phyloP scores from a whole-genome alignment of 1,140 invertebrate species.

The Callitettix versicolor region DNA sequence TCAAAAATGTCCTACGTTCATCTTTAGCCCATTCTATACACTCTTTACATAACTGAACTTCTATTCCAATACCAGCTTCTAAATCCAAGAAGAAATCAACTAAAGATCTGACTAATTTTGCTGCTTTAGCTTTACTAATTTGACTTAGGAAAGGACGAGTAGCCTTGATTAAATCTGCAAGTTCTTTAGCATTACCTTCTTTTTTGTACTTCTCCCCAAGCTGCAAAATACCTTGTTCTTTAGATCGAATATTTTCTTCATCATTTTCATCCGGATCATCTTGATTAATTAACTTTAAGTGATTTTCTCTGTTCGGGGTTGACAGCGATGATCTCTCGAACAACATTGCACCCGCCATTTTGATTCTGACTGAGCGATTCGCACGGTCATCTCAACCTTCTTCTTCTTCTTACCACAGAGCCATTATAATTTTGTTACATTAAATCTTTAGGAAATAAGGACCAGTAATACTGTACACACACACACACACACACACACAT shows the following conservation, averaged over 20 bases:
- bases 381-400: too few relatives aligned
- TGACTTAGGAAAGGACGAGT: slow-evolving; percentile 86
- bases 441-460: too few relatives aligned
- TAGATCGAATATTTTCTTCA: slow-evolving; percentile 71
- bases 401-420: too few relatives aligned
- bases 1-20: slow-evolving; percentile 90
- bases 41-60: slow-evolving; percentile 83
- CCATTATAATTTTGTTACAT: too few relatives aligned
- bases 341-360: slow-evolving; percentile 77
- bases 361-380: slow-evolving; percentile 21
- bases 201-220: slow-evolving; percentile 83
- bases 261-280: slow-evolving; percentile 44
- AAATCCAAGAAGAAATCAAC: slow-evolving; percentile 97
- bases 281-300: slow-evolving; percentile 58
- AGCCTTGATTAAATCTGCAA: slow-evolving; percentile 85
- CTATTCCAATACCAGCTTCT: slow-evolving; percentile 85
- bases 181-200: slow-evolving; percentile 84
- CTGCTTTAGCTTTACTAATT: slow-evolving; percentile 98
- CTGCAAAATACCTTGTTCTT: slow-evolving; percentile 83
- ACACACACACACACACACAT: too few relatives aligned
- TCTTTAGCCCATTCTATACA: slow-evolving; percentile 99
- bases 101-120: slow-evolving; percentile 89
- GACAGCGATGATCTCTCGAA: slow-evolving; percentile 60
- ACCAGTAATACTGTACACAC: too few relatives aligned
- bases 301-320: slow-evolving; percentile 55